Conservation (phyloP, 1,140 invertebrate species). For the Caenorhabditis latens region DNA sequence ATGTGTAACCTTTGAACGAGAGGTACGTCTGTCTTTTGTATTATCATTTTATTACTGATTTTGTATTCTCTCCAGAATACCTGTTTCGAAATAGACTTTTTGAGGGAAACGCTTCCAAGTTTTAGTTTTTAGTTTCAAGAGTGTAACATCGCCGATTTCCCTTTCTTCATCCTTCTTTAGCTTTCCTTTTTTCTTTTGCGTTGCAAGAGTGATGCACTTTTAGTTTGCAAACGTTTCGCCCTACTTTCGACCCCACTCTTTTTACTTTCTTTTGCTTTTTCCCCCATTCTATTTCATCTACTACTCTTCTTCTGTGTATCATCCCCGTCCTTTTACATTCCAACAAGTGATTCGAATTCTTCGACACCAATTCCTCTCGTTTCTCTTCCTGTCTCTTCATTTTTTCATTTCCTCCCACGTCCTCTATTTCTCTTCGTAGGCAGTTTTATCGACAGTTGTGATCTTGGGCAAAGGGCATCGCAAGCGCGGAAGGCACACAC, state of each 20-base stretch:
- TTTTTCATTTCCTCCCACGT: conserved; percentile 48
- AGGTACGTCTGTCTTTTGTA: neutral
- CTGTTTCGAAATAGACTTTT: no score
- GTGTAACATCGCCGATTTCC: neutral
- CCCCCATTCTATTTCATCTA: neutral
- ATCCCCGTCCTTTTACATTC: conserved; percentile 7
- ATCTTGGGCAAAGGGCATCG: conserved; percentile 33
- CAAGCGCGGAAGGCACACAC: neutral
- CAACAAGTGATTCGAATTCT: conserved; percentile 45
- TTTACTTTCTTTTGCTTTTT: conserved; percentile 5
- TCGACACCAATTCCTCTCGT: neutral
- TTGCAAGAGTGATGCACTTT: conserved; percentile 19
- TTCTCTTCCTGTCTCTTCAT: conserved; percentile 13
- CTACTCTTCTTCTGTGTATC: neutral
- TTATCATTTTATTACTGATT: neutral
- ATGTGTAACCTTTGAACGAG: conserved; percentile 22
- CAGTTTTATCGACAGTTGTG: conserved; percentile 37
- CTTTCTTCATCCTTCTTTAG: neutral
- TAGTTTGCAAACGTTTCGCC: conserved; percentile 10
- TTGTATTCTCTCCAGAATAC: no score
- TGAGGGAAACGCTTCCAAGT: no score
- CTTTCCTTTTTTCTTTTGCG: neutral
- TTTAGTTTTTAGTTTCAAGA: no score
- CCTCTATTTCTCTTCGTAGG: neutral
- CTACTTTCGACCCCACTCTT: neutral